phyloP scores from a whole-genome alignment of 2,797 vertebrate species.

The Melanotaenia trifasciata region DNA sequence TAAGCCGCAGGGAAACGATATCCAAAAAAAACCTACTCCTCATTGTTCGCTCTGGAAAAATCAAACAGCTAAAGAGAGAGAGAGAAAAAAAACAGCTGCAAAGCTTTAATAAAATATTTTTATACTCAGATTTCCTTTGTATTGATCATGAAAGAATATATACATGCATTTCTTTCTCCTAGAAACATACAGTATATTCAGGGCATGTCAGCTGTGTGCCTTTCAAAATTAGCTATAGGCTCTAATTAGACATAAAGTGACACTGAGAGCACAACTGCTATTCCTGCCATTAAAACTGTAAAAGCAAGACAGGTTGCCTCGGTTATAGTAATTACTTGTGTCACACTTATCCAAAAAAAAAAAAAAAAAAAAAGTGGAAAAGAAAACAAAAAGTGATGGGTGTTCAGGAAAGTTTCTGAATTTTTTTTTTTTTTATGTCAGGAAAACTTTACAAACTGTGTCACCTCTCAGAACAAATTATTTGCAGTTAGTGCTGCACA shows the following conservation, averaged over 20 bases:
- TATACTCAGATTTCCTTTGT: background rate
- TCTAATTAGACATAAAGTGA: constrained; percentile 45
- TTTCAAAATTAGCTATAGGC: constrained; percentile 18
- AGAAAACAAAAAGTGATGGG: background rate
- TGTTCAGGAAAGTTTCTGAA: constrained; percentile 15
- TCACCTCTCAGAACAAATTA: constrained; percentile 11
- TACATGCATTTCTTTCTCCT: constrained; percentile 7
- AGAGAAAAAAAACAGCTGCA: constrained; percentile 22
- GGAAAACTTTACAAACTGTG: constrained; percentile 32
- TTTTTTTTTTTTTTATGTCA: background rate
- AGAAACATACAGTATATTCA: constrained; percentile 2
- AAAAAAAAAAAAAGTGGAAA: background rate
- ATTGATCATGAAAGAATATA: constrained; percentile 29
- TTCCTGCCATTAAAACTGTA: constrained; percentile 16
- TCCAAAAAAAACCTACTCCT: background rate
- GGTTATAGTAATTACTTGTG: constrained; percentile 8
- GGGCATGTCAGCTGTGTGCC: constrained; percentile 28
- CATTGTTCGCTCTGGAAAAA: constrained; percentile 58
- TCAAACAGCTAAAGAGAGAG: constrained; percentile 48
- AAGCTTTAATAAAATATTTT: background rate
- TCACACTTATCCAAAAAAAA: constrained; percentile 21
- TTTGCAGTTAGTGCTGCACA: constrained; percentile 3
- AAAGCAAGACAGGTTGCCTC: constrained; percentile 18
- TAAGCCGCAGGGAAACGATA: constrained; percentile 44
- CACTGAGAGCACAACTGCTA: constrained; percentile 28